Percentiles rank a stretch among this genome's conserved stretches.
These are phyloP conservation scores for Geothlypis trichas DNA, from an alignment of 2,113 vertebrate species.

Conservation along the genomic window DNA sequence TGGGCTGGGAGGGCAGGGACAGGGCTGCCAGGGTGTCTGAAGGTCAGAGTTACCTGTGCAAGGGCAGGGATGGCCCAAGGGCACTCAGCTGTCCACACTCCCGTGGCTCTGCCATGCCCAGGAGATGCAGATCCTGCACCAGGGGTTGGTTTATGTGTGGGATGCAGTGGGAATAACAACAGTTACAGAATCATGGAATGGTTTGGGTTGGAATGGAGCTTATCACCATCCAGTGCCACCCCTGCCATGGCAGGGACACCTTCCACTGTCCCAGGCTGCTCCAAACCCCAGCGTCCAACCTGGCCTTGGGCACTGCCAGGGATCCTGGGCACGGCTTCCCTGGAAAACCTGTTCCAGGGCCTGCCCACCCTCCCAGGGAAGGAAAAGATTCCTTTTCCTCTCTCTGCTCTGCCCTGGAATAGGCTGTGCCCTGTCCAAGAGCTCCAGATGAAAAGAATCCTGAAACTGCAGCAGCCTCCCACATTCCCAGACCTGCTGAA, in stretches of 20 bases:
- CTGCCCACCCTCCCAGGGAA: not conserved
- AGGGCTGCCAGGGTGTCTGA: rapidly evolving
- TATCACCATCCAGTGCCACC: rapidly evolving
- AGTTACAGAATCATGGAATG: not conserved
- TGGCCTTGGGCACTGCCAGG: not conserved
- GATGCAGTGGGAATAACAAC: not conserved
- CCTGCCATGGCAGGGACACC: not conserved
- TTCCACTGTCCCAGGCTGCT: not conserved
- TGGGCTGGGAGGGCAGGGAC: not conserved
- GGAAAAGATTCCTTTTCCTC: not conserved
- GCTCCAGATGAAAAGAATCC: not conserved
- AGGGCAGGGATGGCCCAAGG: not conserved
- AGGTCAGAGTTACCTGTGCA: not conserved
- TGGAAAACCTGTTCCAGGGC: not conserved
- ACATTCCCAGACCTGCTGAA: not conserved
- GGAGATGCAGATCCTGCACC: not conserved
- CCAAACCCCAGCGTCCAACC: not conserved
- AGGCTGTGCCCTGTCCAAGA: not conserved
- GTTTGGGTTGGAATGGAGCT: not conserved
- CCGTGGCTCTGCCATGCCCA: not conserved
- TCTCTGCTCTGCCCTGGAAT: not conserved
- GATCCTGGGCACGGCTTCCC: not conserved
- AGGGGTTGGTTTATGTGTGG: rapidly evolving
- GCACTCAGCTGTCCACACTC: not conserved
- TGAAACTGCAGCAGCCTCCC: not conserved